Conservation (phyloP, 2,888 invertebrate genomes). For the Eupsilia transversa region DNA sequence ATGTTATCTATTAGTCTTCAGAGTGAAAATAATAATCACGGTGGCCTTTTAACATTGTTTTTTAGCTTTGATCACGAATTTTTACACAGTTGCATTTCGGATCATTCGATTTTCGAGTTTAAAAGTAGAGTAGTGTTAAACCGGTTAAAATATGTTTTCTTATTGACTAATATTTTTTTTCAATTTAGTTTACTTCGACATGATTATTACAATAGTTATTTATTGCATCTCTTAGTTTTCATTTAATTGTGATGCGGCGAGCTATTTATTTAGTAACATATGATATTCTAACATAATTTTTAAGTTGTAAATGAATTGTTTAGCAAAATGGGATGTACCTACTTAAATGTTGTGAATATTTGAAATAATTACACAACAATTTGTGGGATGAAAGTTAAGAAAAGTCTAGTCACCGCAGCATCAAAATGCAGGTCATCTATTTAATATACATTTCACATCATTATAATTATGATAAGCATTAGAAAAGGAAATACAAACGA, state of each 20-base stretch:
- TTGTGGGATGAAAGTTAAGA: slow-evolving; percentile 69
- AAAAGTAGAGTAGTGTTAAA: slow-evolving; percentile 10
- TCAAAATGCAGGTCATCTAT: slow-evolving; percentile 76
- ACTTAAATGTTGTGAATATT: slow-evolving; percentile 71
- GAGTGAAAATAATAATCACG: slow-evolving; percentile 66
- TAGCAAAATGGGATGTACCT: slow-evolving; percentile 68
- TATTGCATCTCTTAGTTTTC: slow-evolving; percentile 45
- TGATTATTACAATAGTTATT: slow-evolving; percentile 24
- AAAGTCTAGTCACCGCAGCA: slow-evolving; percentile 87
- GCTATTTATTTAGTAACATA: slow-evolving; percentile 64
- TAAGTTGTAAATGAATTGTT: slow-evolving; percentile 73
- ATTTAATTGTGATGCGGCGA: slow-evolving; percentile 53
- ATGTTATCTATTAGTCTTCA: slow-evolving; percentile 60
- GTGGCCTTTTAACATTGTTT: slow-evolving; percentile 72
- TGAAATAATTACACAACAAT: slow-evolving; percentile 59
- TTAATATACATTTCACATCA: slow-evolving; percentile 69
- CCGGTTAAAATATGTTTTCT: slow-evolving; percentile 10
- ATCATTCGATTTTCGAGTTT: slow-evolving; percentile 33
- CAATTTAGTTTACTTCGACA: background rate
- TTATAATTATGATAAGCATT: slow-evolving; percentile 62
- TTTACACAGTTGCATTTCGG: slow-evolving; percentile 32
- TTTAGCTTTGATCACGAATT: slow-evolving; percentile 62
- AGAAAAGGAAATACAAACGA: slow-evolving; percentile 62
- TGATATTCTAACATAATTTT: slow-evolving; percentile 68
- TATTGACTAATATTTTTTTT: slow-evolving; percentile 6